Evolutionary conservation across 2,888 invertebrate species (phyloP).

Genomic region (Dyspetes luteomarginatus): DNA sequence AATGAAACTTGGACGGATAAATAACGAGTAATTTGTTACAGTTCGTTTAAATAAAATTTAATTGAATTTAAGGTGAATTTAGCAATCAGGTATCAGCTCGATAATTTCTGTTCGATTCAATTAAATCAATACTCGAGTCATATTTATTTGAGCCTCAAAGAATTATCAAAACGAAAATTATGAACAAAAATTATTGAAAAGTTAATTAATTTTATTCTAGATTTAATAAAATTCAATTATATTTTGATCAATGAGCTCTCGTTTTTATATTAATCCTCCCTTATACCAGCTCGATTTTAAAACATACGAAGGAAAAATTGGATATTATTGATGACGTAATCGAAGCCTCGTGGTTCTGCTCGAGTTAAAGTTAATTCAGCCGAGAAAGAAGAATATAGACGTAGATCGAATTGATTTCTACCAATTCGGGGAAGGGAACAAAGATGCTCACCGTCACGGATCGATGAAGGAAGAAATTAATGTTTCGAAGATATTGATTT

Average conservation of each 20-base stretch:
- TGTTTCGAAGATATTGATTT: constrained; percentile 39
- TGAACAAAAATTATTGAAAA: no score
- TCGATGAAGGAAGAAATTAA: constrained; percentile 22
- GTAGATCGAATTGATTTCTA: constrained; percentile 19
- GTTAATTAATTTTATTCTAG: no score
- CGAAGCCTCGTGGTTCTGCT: constrained; percentile 37
- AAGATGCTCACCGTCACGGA: constrained; percentile 31
- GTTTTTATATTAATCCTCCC: no score
- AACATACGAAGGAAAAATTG: not conserved
- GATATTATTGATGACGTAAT: constrained; percentile 14
- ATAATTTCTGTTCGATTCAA: not conserved
- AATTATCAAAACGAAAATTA: no score
- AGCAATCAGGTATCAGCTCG: not conserved
- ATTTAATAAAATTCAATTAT: no score
- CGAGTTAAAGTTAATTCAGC: constrained; percentile 41
- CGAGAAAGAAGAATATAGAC: constrained; percentile 35
- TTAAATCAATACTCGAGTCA: no score
- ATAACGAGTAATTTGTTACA: not conserved
- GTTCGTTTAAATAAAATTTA: no score
- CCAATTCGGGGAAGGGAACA: not conserved
- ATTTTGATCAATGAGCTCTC: no score
- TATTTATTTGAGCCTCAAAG: no score
- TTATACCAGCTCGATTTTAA: no score
- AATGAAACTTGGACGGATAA: not conserved
- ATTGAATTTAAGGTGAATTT: not conserved